Conservation (phyloP, 2,888 invertebrate genomes). For the Pheosia tremula region DNA sequence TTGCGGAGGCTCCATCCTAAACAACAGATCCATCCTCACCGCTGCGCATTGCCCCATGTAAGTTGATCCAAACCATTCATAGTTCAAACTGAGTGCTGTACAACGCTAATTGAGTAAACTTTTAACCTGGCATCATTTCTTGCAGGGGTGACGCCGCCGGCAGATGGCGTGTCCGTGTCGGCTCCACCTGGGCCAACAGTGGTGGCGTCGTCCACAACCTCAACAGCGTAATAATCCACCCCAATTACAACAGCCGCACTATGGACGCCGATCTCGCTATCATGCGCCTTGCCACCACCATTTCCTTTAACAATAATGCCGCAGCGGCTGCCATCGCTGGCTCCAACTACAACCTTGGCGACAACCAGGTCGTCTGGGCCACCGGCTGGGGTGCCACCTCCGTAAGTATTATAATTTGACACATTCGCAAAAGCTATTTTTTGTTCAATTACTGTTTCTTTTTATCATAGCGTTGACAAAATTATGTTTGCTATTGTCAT, state of each 20-base stretch:
- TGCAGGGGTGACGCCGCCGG: conserved; percentile 37
- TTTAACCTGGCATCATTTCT: conserved; percentile 11
- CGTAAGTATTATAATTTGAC: conserved; percentile 39
- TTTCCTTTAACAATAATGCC: conserved; percentile 10
- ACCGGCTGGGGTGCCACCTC: conserved; percentile 60
- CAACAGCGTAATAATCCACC: conserved; percentile 35
- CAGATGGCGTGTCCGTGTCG: conserved; percentile 44
- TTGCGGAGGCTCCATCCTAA: conserved; percentile 56
- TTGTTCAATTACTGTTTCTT: too few relatives aligned
- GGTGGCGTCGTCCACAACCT: conserved; percentile 45
- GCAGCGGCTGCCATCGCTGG: conserved; percentile 31
- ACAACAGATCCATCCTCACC: conserved; percentile 45
- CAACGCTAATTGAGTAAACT: too few relatives aligned
- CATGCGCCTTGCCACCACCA: conserved; percentile 24
- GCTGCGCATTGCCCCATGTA: conserved; percentile 58
- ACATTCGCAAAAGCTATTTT: not conserved
- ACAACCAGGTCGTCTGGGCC: conserved; percentile 56
- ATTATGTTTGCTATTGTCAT: too few relatives aligned
- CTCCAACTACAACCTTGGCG: conserved; percentile 48
- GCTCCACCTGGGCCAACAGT: conserved; percentile 47
- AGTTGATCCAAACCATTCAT: conserved; percentile 23
- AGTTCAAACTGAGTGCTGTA: not conserved
- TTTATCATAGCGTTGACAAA: too few relatives aligned
- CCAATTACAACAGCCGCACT: conserved; percentile 31
- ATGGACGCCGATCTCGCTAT: conserved; percentile 47